phyloP scores from a whole-genome alignment of 2,113 vertebrate genomes.

The Etheostoma spectabile region DNA sequence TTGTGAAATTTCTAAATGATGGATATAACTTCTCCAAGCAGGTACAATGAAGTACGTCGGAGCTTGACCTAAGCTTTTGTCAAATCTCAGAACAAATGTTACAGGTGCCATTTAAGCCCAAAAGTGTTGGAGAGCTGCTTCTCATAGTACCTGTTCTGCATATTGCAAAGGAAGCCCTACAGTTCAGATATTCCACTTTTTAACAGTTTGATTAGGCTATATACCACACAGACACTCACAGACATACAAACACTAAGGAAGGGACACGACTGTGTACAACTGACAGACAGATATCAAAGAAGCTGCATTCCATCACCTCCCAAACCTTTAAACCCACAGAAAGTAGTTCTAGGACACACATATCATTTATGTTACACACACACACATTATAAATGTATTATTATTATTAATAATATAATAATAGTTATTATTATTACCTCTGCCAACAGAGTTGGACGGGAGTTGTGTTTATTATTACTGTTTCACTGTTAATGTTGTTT shows the following conservation, averaged over 20 bases:
- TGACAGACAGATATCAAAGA: slow-evolving; percentile 75
- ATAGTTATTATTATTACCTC: slow-evolving; percentile 69
- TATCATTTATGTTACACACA: slow-evolving; percentile 79
- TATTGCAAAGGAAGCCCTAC: slow-evolving; percentile 88
- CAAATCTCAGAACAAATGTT: slow-evolving; percentile 58
- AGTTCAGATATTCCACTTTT: slow-evolving; percentile 83
- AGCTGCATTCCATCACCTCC: slow-evolving; percentile 80
- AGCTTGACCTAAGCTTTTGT: slow-evolving; percentile 50
- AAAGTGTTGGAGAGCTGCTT: slow-evolving; percentile 75
- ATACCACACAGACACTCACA: slow-evolving; percentile 77
- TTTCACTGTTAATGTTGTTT: slow-evolving; percentile 78
- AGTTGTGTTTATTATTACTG: slow-evolving; percentile 74
- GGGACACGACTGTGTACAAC: slow-evolving; percentile 73
- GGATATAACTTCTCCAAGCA: slow-evolving; percentile 43
- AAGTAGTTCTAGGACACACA: slow-evolving; percentile 76
- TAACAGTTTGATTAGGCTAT: slow-evolving; percentile 81
- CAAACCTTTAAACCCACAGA: slow-evolving; percentile 72
- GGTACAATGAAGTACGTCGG: slow-evolving; percentile 28
- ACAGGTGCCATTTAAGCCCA: slow-evolving; percentile 68
- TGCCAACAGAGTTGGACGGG: slow-evolving; percentile 56
- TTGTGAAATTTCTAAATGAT: slow-evolving; percentile 32
- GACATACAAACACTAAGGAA: slow-evolving; percentile 74
- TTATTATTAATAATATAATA: slow-evolving; percentile 70
- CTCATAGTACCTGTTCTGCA: slow-evolving; percentile 85
- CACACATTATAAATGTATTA: slow-evolving; percentile 78